Percentiles rank a stretch among this genome's conserved stretches.
Evolutionary conservation across 2,797 vertebrate genomes (phyloP).

Genomic region (Babyrousa celebensis): DNA sequence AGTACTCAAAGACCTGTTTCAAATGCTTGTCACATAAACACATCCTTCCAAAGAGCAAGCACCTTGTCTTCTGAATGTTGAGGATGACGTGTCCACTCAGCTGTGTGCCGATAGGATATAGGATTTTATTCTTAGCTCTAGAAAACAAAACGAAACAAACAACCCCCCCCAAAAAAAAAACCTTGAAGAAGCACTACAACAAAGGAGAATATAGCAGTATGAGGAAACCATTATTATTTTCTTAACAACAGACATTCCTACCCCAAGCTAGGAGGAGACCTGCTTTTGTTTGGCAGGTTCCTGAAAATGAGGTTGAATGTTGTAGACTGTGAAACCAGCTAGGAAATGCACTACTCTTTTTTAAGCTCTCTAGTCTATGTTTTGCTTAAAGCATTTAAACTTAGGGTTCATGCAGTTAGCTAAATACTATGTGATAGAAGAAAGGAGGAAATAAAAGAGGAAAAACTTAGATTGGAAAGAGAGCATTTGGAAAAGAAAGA

Average conservation of each 20-base stretch:
- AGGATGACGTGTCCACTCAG: neutral
- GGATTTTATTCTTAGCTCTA: constrained; percentile 12
- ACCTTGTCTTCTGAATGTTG: neutral
- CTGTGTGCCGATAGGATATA: neutral
- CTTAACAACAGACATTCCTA: neutral
- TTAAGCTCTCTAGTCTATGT: neutral
- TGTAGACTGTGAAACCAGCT: neutral
- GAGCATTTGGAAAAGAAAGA: neutral
- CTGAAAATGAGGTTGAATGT: neutral
- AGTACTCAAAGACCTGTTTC: neutral
- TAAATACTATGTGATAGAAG: neutral
- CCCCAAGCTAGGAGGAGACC: neutral
- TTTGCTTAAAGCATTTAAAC: neutral
- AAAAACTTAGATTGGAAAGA: neutral
- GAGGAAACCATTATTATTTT: neutral
- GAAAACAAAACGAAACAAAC: neutral
- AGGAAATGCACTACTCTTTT: neutral
- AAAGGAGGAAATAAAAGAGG: neutral
- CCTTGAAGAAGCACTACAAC: neutral
- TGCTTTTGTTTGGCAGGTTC: neutral
- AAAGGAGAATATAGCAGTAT: neutral
- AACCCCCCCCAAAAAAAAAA: neutral
- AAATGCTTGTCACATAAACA: constrained; percentile 8
- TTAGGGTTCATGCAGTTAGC: neutral
- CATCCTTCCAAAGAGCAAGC: neutral